Evolutionary conservation across 37 sponge, comb jelly and placozoan genomes (phyloP), one percentile per base, ranked within the genome.

Genomic region (Chondrosia reniformis): DNA sequence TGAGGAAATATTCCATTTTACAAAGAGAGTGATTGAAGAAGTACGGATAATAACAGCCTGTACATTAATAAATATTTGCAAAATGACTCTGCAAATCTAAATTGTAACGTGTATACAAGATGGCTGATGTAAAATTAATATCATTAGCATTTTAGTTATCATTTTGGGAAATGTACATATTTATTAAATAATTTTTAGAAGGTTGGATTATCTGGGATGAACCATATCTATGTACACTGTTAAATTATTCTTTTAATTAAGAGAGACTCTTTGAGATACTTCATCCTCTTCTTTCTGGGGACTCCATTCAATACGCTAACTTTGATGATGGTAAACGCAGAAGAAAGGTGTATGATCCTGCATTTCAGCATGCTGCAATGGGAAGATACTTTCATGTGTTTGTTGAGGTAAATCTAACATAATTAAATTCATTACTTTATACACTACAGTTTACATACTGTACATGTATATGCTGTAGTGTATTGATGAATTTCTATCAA

Each of bases 251-350:
- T 19, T 49, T 49, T 15, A 10, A 49, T 49, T 15, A 10, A 78
- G 79, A 61, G 46, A 22, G 19, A 1, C 6, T 78, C 45, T 78
- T 78, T 57, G 46, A 25, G 22, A 42, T 78, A 27, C 41, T 78
- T 59, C 52, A 34, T 36, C 79, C 79, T n/a, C 9, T 78, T 44
- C 59, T 78, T 37, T 41, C 64, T 25, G 27, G 37, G 13, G 9
- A 61, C 40, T 41, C 52, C 34, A 78, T 78, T 45, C 79, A 78
- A 39, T 78, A 63, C 62, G 79, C 79, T 3, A 78, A 78, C 46
- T 7, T 32, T 27, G 34, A 41, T 3, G 79, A 78, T 30, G 42
- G 79, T 7, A 28, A 34, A n/a, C 30, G 62, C 8, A 59, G 79
- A 37, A 78, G 79, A 65, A 5, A 21, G 1, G n/a, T 39, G 10